Base-by-base conservation (phyloP, 92 coral and sea anemone genomes). In the Epizoanthus illoricatus region DNA sequence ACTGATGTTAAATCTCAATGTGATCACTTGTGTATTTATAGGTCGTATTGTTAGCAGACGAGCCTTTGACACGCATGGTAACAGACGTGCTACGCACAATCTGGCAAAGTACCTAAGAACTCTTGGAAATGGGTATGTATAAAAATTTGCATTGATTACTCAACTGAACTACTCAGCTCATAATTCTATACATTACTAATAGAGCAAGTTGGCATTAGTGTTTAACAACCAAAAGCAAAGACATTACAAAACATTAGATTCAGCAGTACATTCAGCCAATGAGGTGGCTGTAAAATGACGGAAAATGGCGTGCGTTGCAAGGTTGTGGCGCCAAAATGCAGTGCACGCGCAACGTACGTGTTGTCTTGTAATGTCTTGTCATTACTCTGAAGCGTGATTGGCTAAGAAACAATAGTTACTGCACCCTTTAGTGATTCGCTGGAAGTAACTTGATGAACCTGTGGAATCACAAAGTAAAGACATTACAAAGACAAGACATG, bases 1-100 rank as follows among this genome's bases (percentile, higher is more conserved):
- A 43, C 8, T 52, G 10, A 13, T 52, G 2, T 11, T 52, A 52
- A 9, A 52, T 11, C 13, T 52, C 56, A 52, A 10, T 12, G 10
- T 52, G 15, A 52, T 9, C 1, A 52, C 12, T 52, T 52, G 10
- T 52, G 10, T 52, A 52, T 52, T 16, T 13, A 11, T 10, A 76
- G 81, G 81, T 36, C 65, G 52, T 40, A 28, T 41, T 60, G 81
- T 76, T 40, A 39, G 36, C 24, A 60, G 81, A 60, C 64, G 43
- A n/a, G 41, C 70, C 6, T 76, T 39, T 76, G 81, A 76, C 45
- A 76, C 81, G 21, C 13, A 28, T 9, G 39, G 69, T n/a, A 76
- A 45, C 19, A 8, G 69, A 2, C 81, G 81, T n/a, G 55, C 70
- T n/a, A 28, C 81, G 2, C 15, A 76, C 18, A 40, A 41, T 0